Evolutionary conservation across 2,113 vertebrate genomes (phyloP), one percentile per base, ranked within the genome.

Genomic region (Nicator chloris): DNA sequence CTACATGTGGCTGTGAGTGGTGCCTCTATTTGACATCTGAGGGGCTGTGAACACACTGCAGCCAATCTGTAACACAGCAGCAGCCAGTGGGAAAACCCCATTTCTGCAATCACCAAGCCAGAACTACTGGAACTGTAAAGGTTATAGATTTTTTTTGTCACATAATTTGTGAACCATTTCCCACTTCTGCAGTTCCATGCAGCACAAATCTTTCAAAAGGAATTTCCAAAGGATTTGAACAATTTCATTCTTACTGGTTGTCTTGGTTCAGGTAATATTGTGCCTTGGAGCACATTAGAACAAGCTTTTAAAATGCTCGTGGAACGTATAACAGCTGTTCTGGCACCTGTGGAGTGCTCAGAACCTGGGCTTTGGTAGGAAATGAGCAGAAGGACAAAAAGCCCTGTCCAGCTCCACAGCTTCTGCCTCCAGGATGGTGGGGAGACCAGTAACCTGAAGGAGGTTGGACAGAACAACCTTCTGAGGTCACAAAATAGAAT

Each of bases 321-420:
- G 15, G 45, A 27, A 31, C 5, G 11, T 39, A 13, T 9, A 17
- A 20, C 31, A 66, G 47, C 51, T 31, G 9, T 42, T 82, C 50
- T 44, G 51, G 47, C 11, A 4, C 33, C 31, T 49, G 8, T 27
- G 39, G 30, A 23, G 23, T 19, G n/a, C 28, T 49, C 66, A 39
- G 44, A 47, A 31, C 13, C 7, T 30, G 69, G 35, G 54, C 80
- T 88, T 24, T 30, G 69, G 39, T 10, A 24, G n/a, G 20, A 64
- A 51, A 39, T 13, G 15, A 88, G 30, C 47, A 79, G 65, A 40
- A 63, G 24, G 35, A 37, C 11, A 27, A 40, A 59, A 50, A 63
- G 1, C 31, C 27, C 31, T 8, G 2, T 23, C 37, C 28, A 24
- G 9, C 45, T 14, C 1, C 2, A 5, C 24, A 31, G 6, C 40